These are phyloP conservation scores for Busseola fusca DNA, from an alignment of 2,888 invertebrate species.

Conservation along the genomic window DNA sequence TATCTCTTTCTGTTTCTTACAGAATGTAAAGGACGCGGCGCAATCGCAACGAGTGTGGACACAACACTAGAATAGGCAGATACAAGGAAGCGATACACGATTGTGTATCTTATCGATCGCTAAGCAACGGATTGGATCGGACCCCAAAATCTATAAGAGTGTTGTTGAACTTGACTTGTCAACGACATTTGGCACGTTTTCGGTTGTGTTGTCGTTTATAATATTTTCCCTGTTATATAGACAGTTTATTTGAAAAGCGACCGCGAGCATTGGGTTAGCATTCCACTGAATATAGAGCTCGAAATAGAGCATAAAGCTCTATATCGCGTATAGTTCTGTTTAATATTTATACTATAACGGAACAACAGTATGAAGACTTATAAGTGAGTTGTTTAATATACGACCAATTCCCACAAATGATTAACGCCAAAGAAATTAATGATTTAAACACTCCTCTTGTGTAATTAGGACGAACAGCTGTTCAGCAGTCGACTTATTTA, in stretches of 20 bases:
- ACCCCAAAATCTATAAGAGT: slow-evolving; percentile 29
- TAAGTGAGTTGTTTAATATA: slow-evolving; percentile 28
- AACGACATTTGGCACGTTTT: slow-evolving; percentile 35
- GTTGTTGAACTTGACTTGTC: slow-evolving; percentile 51
- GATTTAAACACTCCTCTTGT: slow-evolving; percentile 39
- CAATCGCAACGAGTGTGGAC: slow-evolving; percentile 48
- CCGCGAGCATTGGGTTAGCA: not conserved
- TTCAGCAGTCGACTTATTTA: slow-evolving; percentile 36
- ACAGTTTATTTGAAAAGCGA: slow-evolving; percentile 7
- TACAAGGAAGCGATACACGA: slow-evolving; percentile 60
- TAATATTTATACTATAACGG: slow-evolving; percentile 16
- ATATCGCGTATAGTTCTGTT: slow-evolving; percentile 5
- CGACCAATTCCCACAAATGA: slow-evolving; percentile 29
- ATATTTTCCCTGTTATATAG: slow-evolving; percentile 8
- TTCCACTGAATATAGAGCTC: slow-evolving; percentile 2
- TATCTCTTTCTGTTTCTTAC: slow-evolving; percentile 62
- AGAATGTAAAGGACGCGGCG: slow-evolving; percentile 54
- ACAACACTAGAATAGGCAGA: slow-evolving; percentile 50
- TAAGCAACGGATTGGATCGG: slow-evolving; percentile 36
- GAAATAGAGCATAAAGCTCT: slow-evolving; percentile 10
- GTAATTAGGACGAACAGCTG: slow-evolving; percentile 55
- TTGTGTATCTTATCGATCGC: slow-evolving; percentile 56
- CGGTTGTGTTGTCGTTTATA: slow-evolving; percentile 17
- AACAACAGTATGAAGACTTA: slow-evolving; percentile 28
- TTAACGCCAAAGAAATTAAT: slow-evolving; percentile 36